These are phyloP conservation scores for Drosophila pegasa DNA, from an alignment of 2,888 invertebrate genomes.

Conservation along the genomic window DNA sequence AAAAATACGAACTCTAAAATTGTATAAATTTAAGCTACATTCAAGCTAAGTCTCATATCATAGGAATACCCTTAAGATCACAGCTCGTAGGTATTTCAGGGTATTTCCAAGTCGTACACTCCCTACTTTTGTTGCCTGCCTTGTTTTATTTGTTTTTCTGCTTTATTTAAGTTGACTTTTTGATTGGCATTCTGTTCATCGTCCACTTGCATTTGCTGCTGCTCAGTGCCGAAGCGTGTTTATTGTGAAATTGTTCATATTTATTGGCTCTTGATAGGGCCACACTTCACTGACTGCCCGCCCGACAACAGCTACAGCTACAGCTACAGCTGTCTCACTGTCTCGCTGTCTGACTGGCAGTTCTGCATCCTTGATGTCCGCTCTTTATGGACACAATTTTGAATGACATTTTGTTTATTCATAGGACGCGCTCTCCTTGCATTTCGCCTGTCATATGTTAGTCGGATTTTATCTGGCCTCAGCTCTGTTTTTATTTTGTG, in stretches of 20 bases:
- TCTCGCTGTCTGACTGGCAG: conserved; percentile 20
- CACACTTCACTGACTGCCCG: conserved; percentile 10
- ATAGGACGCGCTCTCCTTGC: conserved; percentile 38
- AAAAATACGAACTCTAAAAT: no score
- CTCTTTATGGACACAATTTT: conserved; percentile 34
- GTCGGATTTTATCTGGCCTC: conserved; percentile 18
- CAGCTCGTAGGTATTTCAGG: no score
- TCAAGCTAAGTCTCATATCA: no score
- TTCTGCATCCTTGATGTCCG: conserved; percentile 26
- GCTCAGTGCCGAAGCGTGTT: conserved; percentile 37
- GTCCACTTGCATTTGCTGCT: conserved; percentile 19
- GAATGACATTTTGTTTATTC: conserved; percentile 62
- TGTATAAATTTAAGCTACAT: no score
- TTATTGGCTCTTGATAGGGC: conserved; percentile 61
- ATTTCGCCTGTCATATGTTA: conserved; percentile 48
- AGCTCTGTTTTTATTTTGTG: conserved; percentile 1
- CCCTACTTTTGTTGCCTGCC: no score
- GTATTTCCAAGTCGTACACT: no score
- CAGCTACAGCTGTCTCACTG: background rate
- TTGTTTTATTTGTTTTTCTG: background rate
- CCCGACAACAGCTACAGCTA: background rate
- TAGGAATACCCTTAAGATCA: no score
- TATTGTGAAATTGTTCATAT: conserved; percentile 54
- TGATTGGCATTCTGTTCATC: conserved; percentile 29
- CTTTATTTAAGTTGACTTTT: conserved; percentile 14